Evolutionary conservation across 2,113 vertebrate genomes (phyloP), one percentile per base, ranked within the genome.

Genomic region (Aramus guarauna): DNA sequence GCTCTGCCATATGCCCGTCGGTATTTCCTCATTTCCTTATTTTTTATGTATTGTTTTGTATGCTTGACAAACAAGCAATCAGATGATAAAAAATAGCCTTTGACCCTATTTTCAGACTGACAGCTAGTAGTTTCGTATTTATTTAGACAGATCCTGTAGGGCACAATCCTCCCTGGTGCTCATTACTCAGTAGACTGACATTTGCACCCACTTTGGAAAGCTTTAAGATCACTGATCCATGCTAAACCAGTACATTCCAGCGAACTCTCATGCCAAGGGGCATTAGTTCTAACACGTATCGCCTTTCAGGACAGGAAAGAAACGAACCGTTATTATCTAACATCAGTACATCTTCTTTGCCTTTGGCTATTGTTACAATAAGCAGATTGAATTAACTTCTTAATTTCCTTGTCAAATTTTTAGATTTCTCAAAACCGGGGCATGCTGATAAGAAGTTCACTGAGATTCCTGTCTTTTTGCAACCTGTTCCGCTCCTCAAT

Each of bases 151-250:
- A 94, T 97, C 92, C 91, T 96, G 76, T 59, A 88, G 91, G 66
- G 85, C 96, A 90, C 90, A 93, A 85, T 86, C 85, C 67, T 95
- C 52, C 69, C 43, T 69, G 52, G 83, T 88, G 89, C 93, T 96
- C 97, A 90, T 96, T 97, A 95, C 81, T 94, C 32, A 74, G 92
- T 77, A 76, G 79, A 91, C 92, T 96, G 96, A 96, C 96, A 96
- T 97, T 95, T 96, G 96, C 96, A 96, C 95, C 92, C 92, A 94
- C 92, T 96, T 96, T 55, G 88, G 95, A 95, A 95, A 92, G 80
- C 90, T 97, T 94, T 96, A 97, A 96, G 97, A 96, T 97, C 95
- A 91, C 59, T 97, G 97, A 97, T 97, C 97, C 97, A 91, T 96
- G 83, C 52, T 94, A 94, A 97, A 94, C 78, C 95, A 95, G 88